A percentile compares a stretch with the other conserved stretches of the same genome.
phyloP scores from a whole-genome alignment of 2,888 invertebrate species.

The Bedellia somnulentella region DNA sequence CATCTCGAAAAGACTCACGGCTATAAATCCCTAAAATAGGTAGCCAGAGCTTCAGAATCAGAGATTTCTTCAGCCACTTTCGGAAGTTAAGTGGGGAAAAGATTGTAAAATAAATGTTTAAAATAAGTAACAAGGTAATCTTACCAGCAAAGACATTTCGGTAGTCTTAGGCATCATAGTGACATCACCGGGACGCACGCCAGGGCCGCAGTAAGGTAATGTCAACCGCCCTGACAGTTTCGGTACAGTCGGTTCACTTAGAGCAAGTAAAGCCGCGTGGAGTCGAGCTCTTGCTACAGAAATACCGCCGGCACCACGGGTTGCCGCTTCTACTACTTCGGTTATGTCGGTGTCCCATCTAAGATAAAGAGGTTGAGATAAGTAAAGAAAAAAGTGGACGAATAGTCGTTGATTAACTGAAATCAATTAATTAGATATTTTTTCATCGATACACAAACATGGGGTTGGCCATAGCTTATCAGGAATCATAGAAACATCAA shows the following conservation, averaged over 20 bases:
- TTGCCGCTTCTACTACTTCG: slow-evolving; percentile 60
- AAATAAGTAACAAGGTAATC: slow-evolving; percentile 12
- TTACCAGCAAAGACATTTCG: slow-evolving; percentile 52
- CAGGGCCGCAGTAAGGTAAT: slow-evolving; percentile 63
- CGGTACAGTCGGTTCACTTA: slow-evolving; percentile 19
- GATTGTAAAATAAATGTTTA: not conserved
- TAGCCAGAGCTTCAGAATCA: no score
- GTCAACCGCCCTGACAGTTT: slow-evolving; percentile 53
- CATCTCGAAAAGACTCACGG: no score
- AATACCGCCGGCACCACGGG: slow-evolving; percentile 47
- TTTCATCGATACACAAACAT: no score
- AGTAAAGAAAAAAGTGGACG: no score
- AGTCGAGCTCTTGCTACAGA: slow-evolving; percentile 39
- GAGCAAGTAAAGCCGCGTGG: slow-evolving; percentile 39
- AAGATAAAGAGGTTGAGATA: no score
- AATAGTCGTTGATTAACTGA: no score
- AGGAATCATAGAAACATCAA: no score
- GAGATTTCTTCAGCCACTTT: no score
- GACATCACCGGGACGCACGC: slow-evolving; percentile 50
- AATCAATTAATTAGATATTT: no score
- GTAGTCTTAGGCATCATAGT: slow-evolving; percentile 53
- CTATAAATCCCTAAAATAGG: no score
- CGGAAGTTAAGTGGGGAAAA: no score
- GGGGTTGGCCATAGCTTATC: no score
- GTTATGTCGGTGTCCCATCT: slow-evolving; percentile 58